Evolutionary conservation across 2,888 invertebrate species (phyloP), one percentile per base, ranked within the genome.

Genomic region (Patella depressa): DNA sequence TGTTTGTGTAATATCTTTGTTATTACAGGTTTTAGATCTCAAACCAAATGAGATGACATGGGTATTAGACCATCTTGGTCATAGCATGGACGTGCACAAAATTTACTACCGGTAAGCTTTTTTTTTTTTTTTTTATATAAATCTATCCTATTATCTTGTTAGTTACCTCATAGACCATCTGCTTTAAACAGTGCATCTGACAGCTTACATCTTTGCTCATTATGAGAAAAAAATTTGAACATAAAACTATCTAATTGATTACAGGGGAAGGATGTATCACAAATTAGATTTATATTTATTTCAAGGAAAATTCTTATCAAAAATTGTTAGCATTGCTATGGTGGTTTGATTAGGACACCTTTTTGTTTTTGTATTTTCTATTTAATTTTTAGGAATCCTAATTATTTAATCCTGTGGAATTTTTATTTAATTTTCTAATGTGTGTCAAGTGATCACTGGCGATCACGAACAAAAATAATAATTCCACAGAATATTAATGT

Each of bases 11-110:
- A 19, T 59, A 59, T n/a, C 19, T 1, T 59, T 59, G 59, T 14
- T 59, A 59, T 59, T 59, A 17, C 17, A 59, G 59, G 59, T 59
- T 59, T 59, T 12, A 59, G 59, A 59, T 59, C 59, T 59, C 59
- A 59, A 59, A 59, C 59, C 9, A 59, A 59, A 59, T 59, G 14
- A 59, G 17, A 59, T 59, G 59, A 59, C 59, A 59, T 59, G 59
- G 59, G 59, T 59, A 59, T 59, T 59, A 59, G 59, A 59, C 59
- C 59, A 59, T 59, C 59, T 59, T 59, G 59, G 59, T 12, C 59
- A 57, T 57, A 57, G 57, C 17, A 57, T 57, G 57, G 57, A 57
- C 17, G 57, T 57, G 57, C 57, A 57, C 17, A 57, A 57, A 57
- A 57, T 57, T 57, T 17, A 57, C 17, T 57, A 2, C 57, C 14